phyloP scores from a whole-genome alignment of 2,113 vertebrate species.

The Vulpes ferrilata region DNA sequence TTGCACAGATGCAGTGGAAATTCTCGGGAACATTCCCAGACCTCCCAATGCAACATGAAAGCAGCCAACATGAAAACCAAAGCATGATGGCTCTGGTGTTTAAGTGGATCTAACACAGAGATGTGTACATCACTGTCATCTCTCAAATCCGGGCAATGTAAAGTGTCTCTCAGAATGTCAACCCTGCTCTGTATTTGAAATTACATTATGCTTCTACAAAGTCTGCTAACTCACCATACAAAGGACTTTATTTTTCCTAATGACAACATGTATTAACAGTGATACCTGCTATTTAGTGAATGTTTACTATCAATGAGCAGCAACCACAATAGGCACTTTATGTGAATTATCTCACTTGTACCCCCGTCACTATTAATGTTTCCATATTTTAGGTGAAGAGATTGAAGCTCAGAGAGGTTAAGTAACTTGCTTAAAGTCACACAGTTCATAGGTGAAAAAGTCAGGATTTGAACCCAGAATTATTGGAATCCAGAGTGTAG shows the following conservation, averaged over 20 bases:
- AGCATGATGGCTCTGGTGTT: rapidly evolving
- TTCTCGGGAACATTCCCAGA: not conserved
- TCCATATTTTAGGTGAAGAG: not conserved
- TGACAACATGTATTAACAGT: not conserved
- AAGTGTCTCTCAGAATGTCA: not conserved
- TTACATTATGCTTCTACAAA: not conserved
- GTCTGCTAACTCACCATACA: not conserved
- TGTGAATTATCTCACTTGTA: not conserved
- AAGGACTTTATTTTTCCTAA: not conserved
- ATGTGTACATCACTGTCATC: rapidly evolving
- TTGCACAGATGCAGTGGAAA: not conserved
- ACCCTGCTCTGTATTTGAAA: not conserved
- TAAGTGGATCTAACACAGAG: not conserved
- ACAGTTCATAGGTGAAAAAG: not conserved
- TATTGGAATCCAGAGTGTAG: not conserved
- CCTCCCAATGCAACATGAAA: not conserved
- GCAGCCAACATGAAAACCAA: not conserved
- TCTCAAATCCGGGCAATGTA: not conserved
- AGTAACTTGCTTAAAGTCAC: not conserved
- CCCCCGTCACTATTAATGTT: not conserved
- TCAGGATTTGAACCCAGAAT: not conserved
- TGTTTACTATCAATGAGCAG: not conserved
- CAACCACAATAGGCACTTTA: not conserved
- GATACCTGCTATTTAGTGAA: not conserved
- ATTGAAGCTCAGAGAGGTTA: constrained; percentile 18